phyloP scores from a whole-genome alignment of 1,140 invertebrate species.

The Procambarus clarkii region DNA sequence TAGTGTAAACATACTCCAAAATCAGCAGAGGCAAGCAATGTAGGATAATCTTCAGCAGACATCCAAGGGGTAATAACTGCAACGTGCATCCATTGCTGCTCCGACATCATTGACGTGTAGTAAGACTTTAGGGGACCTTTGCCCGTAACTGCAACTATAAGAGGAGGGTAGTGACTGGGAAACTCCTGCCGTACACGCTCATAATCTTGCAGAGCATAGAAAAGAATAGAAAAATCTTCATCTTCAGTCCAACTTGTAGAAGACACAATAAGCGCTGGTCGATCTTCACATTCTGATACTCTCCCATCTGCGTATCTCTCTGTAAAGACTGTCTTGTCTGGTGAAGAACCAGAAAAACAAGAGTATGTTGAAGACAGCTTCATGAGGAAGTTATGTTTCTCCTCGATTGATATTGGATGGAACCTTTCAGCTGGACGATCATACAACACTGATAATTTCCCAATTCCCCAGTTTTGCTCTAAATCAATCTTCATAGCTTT shows the following conservation, averaged over 20 bases:
- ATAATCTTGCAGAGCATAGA: constrained; percentile 88
- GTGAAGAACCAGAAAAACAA: constrained; percentile 73
- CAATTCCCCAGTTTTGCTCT: constrained; percentile 84
- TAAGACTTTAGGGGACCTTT: constrained; percentile 95
- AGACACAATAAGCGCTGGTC: constrained; percentile 92
- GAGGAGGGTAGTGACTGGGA: constrained; percentile 80
- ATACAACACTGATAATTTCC: constrained; percentile 81
- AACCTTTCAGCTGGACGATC: constrained; percentile 91
- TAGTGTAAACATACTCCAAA: constrained; percentile 96
- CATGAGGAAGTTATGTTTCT: constrained; percentile 88
- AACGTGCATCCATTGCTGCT: constrained; percentile 86
- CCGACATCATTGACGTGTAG: constrained; percentile 83
- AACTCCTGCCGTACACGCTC: constrained; percentile 58
- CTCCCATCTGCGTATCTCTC: constrained; percentile 77
- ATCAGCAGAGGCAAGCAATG: constrained; percentile 87
- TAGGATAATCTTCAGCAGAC: constrained; percentile 92
- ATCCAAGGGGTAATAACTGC: constrained; percentile 94
- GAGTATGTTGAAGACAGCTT: constrained; percentile 82
- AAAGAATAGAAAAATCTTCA: constrained; percentile 95
- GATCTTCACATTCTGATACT: constrained; percentile 78
- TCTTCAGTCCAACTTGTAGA: constrained; percentile 99
- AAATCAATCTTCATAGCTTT: constrained; percentile 94
- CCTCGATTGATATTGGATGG: constrained; percentile 82
- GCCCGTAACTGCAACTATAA: constrained; percentile 93
- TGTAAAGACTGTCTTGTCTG: constrained; percentile 83